A percentile compares a stretch with the other conserved stretches of the same genome.
Conservation (phyloP, 2,888 invertebrate genomes). For the Carterocephalus palaemon region DNA sequence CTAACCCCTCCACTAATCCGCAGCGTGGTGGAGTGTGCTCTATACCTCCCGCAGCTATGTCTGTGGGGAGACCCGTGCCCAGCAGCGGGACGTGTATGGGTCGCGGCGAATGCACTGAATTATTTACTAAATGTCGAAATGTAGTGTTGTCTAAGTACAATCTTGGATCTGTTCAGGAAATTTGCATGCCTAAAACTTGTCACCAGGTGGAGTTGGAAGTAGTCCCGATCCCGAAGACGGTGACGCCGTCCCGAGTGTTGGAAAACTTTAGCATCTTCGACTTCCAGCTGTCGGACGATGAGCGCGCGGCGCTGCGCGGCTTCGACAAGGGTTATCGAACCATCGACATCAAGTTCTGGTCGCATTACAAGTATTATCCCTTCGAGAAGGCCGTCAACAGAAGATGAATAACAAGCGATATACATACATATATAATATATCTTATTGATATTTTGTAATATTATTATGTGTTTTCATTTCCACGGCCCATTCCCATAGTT, state of each 20-base stretch:
- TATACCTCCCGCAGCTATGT: no score
- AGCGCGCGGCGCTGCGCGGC: conserved; percentile 39
- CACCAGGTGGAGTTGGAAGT: conserved; percentile 59
- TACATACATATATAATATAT: not conserved
- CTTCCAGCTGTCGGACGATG: conserved; percentile 47
- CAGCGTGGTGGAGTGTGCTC: no score
- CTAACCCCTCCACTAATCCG: no score
- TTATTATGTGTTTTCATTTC: not conserved
- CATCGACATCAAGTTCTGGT: conserved; percentile 44
- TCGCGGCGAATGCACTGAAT: not conserved
- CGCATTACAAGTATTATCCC: conserved; percentile 52
- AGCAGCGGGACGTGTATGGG: no score
- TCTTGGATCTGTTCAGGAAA: not conserved
- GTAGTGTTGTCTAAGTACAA: not conserved
- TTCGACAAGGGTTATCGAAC: conserved; percentile 51
- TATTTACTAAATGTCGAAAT: not conserved
- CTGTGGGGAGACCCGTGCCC: no score
- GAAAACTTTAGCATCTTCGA: conserved; percentile 59
- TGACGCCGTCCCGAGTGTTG: conserved; percentile 45
- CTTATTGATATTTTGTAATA: not conserved
- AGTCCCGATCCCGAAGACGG: conserved; percentile 59
- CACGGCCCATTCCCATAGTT: no score
- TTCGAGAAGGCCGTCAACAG: conserved; percentile 36
- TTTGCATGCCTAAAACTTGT: not conserved
- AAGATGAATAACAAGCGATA: not conserved